Evolutionary conservation across 2,888 invertebrate genomes (phyloP), one percentile per base, ranked within the genome.

Genomic region (Mythimna vitellina): DNA sequence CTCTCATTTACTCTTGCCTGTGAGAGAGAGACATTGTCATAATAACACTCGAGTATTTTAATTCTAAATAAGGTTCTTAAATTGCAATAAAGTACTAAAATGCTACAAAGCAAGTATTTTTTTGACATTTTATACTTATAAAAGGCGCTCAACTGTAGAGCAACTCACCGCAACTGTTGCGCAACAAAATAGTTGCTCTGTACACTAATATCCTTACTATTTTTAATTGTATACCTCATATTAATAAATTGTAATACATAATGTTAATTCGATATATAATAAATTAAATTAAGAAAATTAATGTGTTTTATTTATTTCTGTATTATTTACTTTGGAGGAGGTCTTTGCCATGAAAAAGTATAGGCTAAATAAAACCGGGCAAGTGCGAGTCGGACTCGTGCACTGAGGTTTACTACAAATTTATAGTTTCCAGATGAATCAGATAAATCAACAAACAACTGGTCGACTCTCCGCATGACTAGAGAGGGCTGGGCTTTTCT

Each of bases 191-290:
- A 46, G 57, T 63, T 63, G 42, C 35, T 25, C 1, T 12, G 57
- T 80, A 32, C 10, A 46, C 1, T 64, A 58, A 29, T 42, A 53
- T 54, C n/a, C n/a, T 58, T 65, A 65, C 17, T 78, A 61, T 46
- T 60, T 77, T 8, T 73, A 64, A 67, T 54, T 64, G 29, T 67
- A 22, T 78, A 74, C 66, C 74, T 77, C 80, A 67, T 67, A n/a
- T 67, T 38, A 38, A 22, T 51, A 54, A 46, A 54, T 54, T 53
- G 32, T 38, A 51, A 70, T 57, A 62, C 54, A 51, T 51, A 56
- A 56, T 60, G 20, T 75, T 57, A 80, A 65, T 65, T 42, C 10
- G 10, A 73, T 61, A n/a, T 54, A 38, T 58, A 80, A 67, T 69
- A 57, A 65, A 62, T 53, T 68, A 56, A 60, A 51, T 75, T 65